Evolutionary conservation across 2,797 vertebrate genomes (phyloP), one percentile per base, ranked within the genome.

Genomic region (Microcaecilia unicolor): DNA sequence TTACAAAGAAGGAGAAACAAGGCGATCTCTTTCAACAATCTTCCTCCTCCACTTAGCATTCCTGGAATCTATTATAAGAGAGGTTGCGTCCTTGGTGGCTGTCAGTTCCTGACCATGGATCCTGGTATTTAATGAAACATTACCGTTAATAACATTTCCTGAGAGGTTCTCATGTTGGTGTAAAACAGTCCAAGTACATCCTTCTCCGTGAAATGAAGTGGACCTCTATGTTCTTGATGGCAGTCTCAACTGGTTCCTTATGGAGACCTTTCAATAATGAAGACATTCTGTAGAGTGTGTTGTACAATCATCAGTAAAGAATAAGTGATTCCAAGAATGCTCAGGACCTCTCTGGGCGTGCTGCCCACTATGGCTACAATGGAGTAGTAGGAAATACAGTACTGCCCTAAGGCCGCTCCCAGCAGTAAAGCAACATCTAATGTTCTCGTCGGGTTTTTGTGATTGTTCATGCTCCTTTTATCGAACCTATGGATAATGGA

Each of bases 191-290:
- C 46, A 1, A 52, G 59, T 51, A 50, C 16, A 28, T 76, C n/a
- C 70, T 85, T 51, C 60, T 69, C 67, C n/a, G n/a, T n/a, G n/a
- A n/a, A n/a, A 64, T 66, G 35, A 25, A 47, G 16, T 27, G 38
- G 16, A 59, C 55, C 1, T n/a, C 34, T 12, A 2, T n/a, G 18
- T 4, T 31, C 29, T 3, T 63, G 58, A 3, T 55, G 51, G 5
- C 58, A 58, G 10, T 83, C 7, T 74, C 75, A 3, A 78, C 64
- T 0, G 92, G 92, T 21, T 90, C 76, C 15, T 92, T 80, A 34
- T 93, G 90, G 11, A 99, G 83, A n/a, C 94, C 93, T 59, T n/a
- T 96, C 91, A 0, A 96, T 87, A 27, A 99, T 84, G 61, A 98
- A 99, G 30, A 84, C 48, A 2, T 97, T 99, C 70, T 99, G 95